These are phyloP conservation scores for Tetranychus piercei DNA, from an alignment of 2,888 invertebrate genomes.

Conservation along the genomic window DNA sequence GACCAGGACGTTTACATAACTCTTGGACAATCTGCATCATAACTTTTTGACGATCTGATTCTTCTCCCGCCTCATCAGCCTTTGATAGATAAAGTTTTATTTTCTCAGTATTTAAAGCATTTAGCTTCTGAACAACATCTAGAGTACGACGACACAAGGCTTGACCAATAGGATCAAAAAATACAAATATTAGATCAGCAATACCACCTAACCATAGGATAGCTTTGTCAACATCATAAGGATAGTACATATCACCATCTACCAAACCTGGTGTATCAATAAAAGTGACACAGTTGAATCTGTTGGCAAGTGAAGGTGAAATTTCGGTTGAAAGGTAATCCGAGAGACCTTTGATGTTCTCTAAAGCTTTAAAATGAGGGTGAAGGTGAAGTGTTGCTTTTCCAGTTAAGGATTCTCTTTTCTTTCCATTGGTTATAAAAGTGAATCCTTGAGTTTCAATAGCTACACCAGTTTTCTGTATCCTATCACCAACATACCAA, in stretches of 20 bases:
- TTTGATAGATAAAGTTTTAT: constrained; percentile 41
- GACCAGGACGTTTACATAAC: constrained; percentile 40
- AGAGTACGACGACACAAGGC: constrained; percentile 41
- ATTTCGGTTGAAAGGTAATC: too few relatives aligned
- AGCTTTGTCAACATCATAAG: constrained; percentile 41
- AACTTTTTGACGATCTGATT: constrained; percentile 41
- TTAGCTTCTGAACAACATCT: constrained; percentile 39
- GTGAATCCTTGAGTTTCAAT: constrained; percentile 43
- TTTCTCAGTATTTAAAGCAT: constrained; percentile 38
- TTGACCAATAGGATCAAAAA: constrained; percentile 44
- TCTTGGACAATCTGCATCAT: constrained; percentile 45
- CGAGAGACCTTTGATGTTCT: too few relatives aligned
- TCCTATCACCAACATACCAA: constrained; percentile 42
- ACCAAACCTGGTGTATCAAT: too few relatives aligned
- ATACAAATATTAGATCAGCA: constrained; percentile 42
- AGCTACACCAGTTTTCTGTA: constrained; percentile 42
- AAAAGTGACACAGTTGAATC: constrained; percentile 13
- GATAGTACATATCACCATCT: constrained; percentile 40
- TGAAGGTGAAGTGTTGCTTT: constrained; percentile 40
- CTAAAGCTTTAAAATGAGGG: neutral
- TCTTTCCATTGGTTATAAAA: constrained; percentile 40
- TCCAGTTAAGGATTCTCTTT: constrained; percentile 41
- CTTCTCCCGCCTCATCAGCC: constrained; percentile 42
- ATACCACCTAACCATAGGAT: constrained; percentile 38
- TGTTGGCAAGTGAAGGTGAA: too few relatives aligned